These are phyloP conservation scores for rabbit (Oryctolagus cuniculus) DNA, from an alignment of 2,113 vertebrate species.

Conservation along the genomic window DNA sequence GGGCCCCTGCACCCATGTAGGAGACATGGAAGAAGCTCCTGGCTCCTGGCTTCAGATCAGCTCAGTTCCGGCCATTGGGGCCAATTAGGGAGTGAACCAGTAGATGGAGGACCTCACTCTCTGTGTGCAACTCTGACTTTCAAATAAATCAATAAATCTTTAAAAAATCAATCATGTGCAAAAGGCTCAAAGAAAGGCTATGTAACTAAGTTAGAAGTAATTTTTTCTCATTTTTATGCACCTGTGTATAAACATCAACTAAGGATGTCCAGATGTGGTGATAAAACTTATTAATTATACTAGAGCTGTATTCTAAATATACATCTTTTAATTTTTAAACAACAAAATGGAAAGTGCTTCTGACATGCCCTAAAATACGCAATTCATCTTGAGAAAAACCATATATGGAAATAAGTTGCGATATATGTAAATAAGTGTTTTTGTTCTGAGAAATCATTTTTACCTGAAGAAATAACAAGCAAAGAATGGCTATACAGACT, in stretches of 20 bases:
- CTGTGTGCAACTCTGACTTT: too few species aligned
- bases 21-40: too few species aligned
- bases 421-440: not conserved
- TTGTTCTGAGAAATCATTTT: not conserved
- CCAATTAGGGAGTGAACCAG: too few species aligned
- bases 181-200: not conserved
- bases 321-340: not conserved
- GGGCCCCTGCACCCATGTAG: too few species aligned
- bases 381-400: not conserved
- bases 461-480: not conserved
- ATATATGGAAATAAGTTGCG: not conserved
- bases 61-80: too few species aligned
- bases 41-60: too few species aligned
- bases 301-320: not conserved
- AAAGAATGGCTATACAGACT: not conserved
- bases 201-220: not conserved
- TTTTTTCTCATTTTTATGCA: not conserved
- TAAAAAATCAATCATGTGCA: too few species aligned
- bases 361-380: not conserved
- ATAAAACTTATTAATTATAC: not conserved
- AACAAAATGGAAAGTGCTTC: not conserved
- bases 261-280: not conserved
- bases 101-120: too few species aligned
- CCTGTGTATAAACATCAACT: not conserved
- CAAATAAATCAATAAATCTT: too few species aligned